A percentile compares a stretch with the other conserved stretches of the same genome.
phyloP scores from a whole-genome alignment of 35 echinoderm and acorn worm species.

The Eucidaris tribuloides region DNA sequence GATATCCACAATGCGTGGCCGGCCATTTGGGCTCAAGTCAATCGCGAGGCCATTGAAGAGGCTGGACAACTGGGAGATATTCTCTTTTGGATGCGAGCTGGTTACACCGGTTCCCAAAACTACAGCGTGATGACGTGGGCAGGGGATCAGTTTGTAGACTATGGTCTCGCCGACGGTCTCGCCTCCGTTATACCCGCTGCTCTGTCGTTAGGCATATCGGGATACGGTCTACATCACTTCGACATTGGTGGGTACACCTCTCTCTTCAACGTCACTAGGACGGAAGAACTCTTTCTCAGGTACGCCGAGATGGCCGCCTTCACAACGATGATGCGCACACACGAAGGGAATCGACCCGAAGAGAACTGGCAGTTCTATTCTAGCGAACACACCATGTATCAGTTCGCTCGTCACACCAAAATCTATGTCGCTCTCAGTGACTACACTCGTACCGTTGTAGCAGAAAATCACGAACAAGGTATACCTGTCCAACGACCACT shows the following conservation, averaged over 20 bases:
- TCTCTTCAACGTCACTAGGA: constrained; percentile 74
- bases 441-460: constrained; percentile 54
- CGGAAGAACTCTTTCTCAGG: constrained; percentile 86
- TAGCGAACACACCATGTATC: constrained; percentile 47
- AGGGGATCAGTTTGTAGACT: constrained; percentile 91
- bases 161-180: constrained; percentile 76
- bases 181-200: constrained; percentile 90
- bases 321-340: constrained; percentile 93
- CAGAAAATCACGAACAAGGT: constrained; percentile 71
- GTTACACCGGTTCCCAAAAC: constrained; percentile 78
- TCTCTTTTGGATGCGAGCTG: constrained; percentile 96
- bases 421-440: constrained; percentile 58
- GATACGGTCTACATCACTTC: constrained; percentile 84
- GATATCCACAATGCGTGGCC: constrained; percentile 94
- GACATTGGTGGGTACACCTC: constrained; percentile 96
- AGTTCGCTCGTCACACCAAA: constrained; percentile 65
- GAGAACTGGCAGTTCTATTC: constrained; percentile 97
- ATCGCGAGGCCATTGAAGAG: constrained; percentile 82
- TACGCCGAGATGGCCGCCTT: constrained; percentile 93
- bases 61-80: constrained; percentile 76
- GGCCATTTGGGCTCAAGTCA: constrained; percentile 83
- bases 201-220: constrained; percentile 79
- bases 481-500: constrained; percentile 84
- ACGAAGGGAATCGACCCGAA: constrained; percentile 85
- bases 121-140: constrained; percentile 84